These are phyloP conservation scores for Lycaon pictus DNA, from an alignment of 2,113 vertebrate species.

Conservation along the genomic window DNA sequence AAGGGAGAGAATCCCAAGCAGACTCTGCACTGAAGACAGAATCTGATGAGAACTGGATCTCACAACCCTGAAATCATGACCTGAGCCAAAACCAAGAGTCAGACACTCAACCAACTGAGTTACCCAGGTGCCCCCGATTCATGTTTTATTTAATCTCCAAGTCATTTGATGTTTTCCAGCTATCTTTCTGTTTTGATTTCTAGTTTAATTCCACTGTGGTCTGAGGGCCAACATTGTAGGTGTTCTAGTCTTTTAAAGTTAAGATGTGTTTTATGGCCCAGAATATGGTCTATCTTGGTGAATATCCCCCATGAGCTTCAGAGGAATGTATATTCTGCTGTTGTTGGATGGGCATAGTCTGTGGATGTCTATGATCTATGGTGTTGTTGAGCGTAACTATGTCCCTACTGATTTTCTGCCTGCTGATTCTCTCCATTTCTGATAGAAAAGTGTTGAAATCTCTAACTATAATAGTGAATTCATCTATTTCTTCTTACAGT, in stretches of 20 bases:
- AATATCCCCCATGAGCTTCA: neutral
- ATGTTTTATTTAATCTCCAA: constrained; percentile 19
- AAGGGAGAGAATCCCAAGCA: neutral
- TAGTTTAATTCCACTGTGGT: constrained; percentile 1
- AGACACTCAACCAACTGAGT: neutral
- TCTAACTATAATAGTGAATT: neutral
- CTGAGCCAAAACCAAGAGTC: neutral
- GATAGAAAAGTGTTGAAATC: neutral
- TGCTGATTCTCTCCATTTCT: neutral
- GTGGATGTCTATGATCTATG: neutral
- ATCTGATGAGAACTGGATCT: neutral
- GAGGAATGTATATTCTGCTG: neutral
- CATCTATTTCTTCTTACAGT: neutral
- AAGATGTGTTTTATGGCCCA: neutral
- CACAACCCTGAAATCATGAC: neutral
- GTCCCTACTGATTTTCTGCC: neutral
- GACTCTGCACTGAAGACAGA: neutral
- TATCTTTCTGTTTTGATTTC: constrained; percentile 6
- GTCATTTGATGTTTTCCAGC: neutral
- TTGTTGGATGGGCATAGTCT: neutral
- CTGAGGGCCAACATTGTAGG: neutral
- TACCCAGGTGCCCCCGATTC: neutral
- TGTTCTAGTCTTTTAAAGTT: neutral
- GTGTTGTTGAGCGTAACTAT: neutral
- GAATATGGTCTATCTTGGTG: neutral